Evolutionary conservation across 2,797 vertebrate species (phyloP), one percentile per base, ranked within the genome.

Genomic region (Acrocephalus scirpaceus): DNA sequence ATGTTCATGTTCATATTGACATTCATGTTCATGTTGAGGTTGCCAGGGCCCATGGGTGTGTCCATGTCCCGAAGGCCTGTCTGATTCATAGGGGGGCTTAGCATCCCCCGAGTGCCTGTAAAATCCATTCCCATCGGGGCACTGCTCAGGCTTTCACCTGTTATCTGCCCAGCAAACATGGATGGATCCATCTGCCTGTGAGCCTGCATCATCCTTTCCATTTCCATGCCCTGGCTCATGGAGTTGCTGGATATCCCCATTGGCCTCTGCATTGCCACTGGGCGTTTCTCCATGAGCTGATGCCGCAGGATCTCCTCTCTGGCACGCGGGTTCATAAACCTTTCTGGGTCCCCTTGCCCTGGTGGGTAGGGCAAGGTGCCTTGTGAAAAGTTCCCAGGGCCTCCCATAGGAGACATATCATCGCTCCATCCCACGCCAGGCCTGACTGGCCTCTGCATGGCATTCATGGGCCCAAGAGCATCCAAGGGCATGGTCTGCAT

Each of bases 221-320:
- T 98, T 86, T 99, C 99, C 97, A 99, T 94, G 58, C 97, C 95
- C 79, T 98, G 98, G 73, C 95, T 93, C 94, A 98, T 95, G 93
- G 97, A 66, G 13, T 91, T 83, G 42, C 96, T 54, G 0, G 97
- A 95, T 96, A 98, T 97, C 26, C 96, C 96, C 92, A 98, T 86
- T 16, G 98, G 98, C 90, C 99, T 98, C 76, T 99, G 98, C 95
- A 99, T 97, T 8, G 98, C 97, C 93, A 99, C 97, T 0, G 98
- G 98, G 29, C 99, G 98, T 95, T 99, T 99, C 92, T 99, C 99
- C 96, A 99, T 98, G 57, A 99, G 98, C 93, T 98, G 98, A 64
- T 98, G 98, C 67, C 99, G 98, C 95, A 99, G 98, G 97, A 99
- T 98, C 95, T 99, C 99, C 94, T 99, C 99, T 5, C 99, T 97